These are phyloP conservation scores for Lepetodrilus schrolli DNA, from an alignment of 2,888 invertebrate species.

Conservation along the genomic window DNA sequence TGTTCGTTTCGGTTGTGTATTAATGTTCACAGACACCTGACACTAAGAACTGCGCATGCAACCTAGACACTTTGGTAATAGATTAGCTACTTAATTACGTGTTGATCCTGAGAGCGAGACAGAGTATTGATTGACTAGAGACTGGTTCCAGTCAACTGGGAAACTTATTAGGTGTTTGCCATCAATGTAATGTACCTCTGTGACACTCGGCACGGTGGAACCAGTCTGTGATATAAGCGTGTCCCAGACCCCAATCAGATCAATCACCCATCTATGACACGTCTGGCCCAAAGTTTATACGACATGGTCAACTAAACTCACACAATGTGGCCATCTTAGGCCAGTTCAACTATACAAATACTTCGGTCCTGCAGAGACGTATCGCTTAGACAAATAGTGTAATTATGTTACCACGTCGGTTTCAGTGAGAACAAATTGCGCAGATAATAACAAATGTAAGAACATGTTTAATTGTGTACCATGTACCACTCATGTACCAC, in stretches of 20 bases:
- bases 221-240: background rate
- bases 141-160: background rate
- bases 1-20: too few relatives aligned
- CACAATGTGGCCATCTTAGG: background rate
- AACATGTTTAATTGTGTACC: too few relatives aligned
- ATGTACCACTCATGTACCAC: too few relatives aligned
- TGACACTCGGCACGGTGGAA: background rate
- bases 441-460: too few relatives aligned
- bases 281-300: too few relatives aligned
- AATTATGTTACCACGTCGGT: background rate
- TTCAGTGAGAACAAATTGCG: too few relatives aligned
- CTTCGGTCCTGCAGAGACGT: background rate
- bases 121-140: background rate
- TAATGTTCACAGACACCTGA: too few relatives aligned
- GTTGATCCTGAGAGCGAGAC: background rate
- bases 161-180: background rate
- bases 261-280: background rate
- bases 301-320: background rate
- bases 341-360: background rate
- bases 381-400: background rate
- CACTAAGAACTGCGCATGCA: too few relatives aligned
- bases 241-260: background rate
- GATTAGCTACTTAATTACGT: background rate
- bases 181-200: background rate
- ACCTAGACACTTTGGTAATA: too few relatives aligned